A percentile compares a stretch with the other conserved stretches of the same genome.
Evolutionary conservation across 2,113 vertebrate species (phyloP).

Genomic region (Chamaetylas fuelleborni): DNA sequence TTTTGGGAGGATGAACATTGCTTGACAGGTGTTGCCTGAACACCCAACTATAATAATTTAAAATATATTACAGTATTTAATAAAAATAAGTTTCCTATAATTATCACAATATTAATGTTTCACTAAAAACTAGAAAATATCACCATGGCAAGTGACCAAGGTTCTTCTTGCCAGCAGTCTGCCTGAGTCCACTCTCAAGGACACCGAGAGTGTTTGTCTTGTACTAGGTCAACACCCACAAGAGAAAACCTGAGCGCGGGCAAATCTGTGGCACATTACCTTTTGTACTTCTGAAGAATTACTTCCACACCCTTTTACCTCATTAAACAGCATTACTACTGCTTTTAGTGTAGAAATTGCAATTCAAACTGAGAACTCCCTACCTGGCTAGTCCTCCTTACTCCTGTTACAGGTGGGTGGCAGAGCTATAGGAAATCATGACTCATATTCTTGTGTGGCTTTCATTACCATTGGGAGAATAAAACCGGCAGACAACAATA

Average conservation of each 20-base stretch:
- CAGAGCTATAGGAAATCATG: neutral
- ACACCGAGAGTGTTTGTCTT: neutral
- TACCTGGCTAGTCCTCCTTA: neutral
- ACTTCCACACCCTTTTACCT: neutral
- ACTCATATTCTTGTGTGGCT: neutral
- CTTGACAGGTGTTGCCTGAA: neutral
- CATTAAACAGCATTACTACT: neutral
- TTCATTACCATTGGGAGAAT: slow-evolving; percentile 29
- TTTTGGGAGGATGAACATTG: neutral
- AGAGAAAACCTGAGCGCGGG: neutral
- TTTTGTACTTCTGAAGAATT: neutral
- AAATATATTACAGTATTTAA: neutral
- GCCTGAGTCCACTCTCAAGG: neutral
- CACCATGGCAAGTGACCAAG: neutral
- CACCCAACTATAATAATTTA: neutral
- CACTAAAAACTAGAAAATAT: neutral
- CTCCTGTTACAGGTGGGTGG: neutral
- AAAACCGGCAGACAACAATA: neutral
- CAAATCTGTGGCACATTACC: neutral
- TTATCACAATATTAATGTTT: neutral
- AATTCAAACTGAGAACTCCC: neutral
- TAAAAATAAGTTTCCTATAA: neutral
- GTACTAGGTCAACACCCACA: neutral
- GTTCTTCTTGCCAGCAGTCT: neutral
- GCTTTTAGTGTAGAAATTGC: neutral